Evolutionary conservation across 2,113 vertebrate species (phyloP), one percentile per base, ranked within the genome.

Genomic region (Carassius gibelio): DNA sequence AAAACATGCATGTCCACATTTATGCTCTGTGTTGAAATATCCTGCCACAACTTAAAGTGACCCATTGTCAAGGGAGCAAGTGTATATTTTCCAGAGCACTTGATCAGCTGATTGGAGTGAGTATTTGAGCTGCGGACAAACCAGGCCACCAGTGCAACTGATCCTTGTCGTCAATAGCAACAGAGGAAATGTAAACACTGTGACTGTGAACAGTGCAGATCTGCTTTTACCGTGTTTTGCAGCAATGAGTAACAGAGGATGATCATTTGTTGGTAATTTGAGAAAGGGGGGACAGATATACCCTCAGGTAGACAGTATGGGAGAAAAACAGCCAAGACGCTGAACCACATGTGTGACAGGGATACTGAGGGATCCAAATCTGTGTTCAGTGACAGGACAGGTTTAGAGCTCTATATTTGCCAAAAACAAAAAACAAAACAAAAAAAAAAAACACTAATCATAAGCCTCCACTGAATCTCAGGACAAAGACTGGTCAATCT

Each of bases 71-170:
- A 76, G 75, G 45, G 26, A 30, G 23, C 2, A 19, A 64, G 74
- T 76, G 61, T 57, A 74, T 34, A 62, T 78, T 7, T 78, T 34
- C 36, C 36, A 68, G 17, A 61, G 81, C 59, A 45, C 82, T 30
- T 21, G 71, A 36, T 81, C 80, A 81, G 80, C 80, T 83, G 81
- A 52, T 42, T 76, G 48, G 57, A 42, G 71, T 26, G 71, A 84
- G 82, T 61, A 79, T 81, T 80, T 71, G 62, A 85, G 84, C 80
- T 55, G 64, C 34, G 9, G 64, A 78, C 76, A 80, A 71, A 55
- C 76, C 76, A 74, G 84, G 57, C 55, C 68, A 30, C 52, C 64
- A 3, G 61, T 62, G 76, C 71, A 80, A 74, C 17, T 36, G 55
- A 81, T 50, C 45, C 84, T 57, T 74, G 77, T 74, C 42, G 84